phyloP scores from a whole-genome alignment of 2,113 vertebrate species.

The Ascaphus truei region DNA sequence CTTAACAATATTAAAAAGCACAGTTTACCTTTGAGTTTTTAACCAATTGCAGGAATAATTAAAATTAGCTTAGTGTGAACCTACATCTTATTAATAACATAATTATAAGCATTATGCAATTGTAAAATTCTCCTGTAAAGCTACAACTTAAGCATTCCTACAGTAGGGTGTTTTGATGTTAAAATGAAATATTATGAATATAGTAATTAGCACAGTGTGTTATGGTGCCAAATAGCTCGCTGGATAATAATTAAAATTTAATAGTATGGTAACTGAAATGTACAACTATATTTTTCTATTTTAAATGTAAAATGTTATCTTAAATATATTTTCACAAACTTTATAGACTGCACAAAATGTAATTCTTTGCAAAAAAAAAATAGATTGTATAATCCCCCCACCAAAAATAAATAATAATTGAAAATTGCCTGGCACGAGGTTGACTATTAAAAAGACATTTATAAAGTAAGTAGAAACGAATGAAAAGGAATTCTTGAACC shows the following conservation, averaged over 20 bases:
- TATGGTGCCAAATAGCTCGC: conserved; percentile 54
- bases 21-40: background rate
- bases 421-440: no score
- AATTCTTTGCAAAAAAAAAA: no score
- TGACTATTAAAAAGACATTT: no score
- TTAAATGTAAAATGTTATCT: background rate
- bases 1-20: background rate
- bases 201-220: conserved; percentile 55
- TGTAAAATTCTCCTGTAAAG: conserved; percentile 36
- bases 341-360: no score
- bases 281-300: background rate
- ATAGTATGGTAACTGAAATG: conserved; percentile 1
- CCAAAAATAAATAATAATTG: no score
- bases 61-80: conserved; percentile 7
- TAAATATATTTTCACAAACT: background rate
- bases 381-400: no score
- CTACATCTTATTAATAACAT: conserved; percentile 38
- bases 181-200: conserved; percentile 45
- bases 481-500: no score
- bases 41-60: background rate
- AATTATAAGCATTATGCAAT: conserved; percentile 54
- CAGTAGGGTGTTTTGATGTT: conserved; percentile 46
- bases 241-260: conserved; percentile 45
- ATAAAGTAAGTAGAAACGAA: no score
- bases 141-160: conserved; percentile 23